Evolutionary conservation across 2,797 vertebrate genomes (phyloP), one percentile per base, ranked within the genome.

Genomic region (Lacerta bilineata): DNA sequence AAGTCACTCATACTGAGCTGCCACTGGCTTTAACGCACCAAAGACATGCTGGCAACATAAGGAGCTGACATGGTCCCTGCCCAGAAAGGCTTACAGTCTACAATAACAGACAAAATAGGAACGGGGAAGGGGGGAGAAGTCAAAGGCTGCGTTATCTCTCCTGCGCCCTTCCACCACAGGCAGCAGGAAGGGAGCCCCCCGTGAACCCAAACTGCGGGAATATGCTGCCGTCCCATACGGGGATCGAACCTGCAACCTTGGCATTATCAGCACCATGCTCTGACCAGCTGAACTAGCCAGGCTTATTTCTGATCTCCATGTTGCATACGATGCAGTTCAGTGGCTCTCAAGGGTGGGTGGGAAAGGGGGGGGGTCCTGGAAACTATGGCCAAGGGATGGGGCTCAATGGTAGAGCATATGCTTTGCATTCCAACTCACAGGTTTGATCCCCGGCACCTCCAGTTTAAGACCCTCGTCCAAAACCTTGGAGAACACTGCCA

Each of bases 1-100:
- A 85, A 85, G 39, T 81, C 88, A 80, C 71, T 69, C 88, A 89
- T 89, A 81, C 7, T 86, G 84, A 85, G 17, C 71, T 69, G 43
- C 79, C 85, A 89, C 3, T 27, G 50, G 78, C 79, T 86, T 77
- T 68, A 59, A 10, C 3, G 75, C 64, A 78, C 27, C 11, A 7
- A 76, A 25, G 10, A 18, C 78, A 75, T 61, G 77, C 68, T 66
- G 78, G 83, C n/a, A 85, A 89, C 2, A 81, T 25, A 86, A 23
- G 20, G 69, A 81, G 75, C 84, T 81, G 88, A 86, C 84, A 81
- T 82, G 84, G 69, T 69, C 88, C 84, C 88, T 89, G 84, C 88
- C 84, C 71, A 23, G 33, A 85, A n/a, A 75, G 88, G 88, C 78
- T 85, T 89, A 89, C 88, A 89, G 61, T 85, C 88, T 89, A 89